Evolutionary conservation across 2,113 vertebrate genomes (phyloP), one percentile per base, ranked within the genome.

Genomic region (Girardinichthys multiradiatus): DNA sequence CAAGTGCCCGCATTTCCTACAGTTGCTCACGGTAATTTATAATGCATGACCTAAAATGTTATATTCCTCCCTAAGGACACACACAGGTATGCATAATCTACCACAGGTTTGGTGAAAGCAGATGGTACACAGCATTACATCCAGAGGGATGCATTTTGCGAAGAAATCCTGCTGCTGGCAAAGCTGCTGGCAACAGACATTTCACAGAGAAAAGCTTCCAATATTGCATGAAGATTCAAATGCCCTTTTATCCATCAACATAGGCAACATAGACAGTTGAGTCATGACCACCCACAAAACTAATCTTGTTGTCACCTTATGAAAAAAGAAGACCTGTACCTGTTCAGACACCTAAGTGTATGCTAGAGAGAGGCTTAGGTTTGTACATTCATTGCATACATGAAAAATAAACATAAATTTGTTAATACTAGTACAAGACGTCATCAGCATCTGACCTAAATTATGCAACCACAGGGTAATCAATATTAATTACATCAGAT

Each of bases 61-160:
- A 79, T 67, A 74, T 64, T 63, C 70, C 62, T 85, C 79, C 85
- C 83, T 8, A 31, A 70, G 76, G 84, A 65, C 68, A 83, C 68
- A 73, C 80, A 85, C 73, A 68, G 3, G 6, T 80, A 85, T 89
- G 70, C 77, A 88, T 88, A 91, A 90, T 90, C 91, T 73, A 87
- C 29, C 57, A 81, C 66, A 29, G 30, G 80, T 83, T 80, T 58
- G 63, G 69, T 73, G 70, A 74, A 68, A 77, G 75, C 63, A 77
- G 81, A 78, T 37, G n/a, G 51, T 61, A n/a, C n/a, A 57, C 67
- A 29, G 57, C 33, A n/a, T 19, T 31, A 37, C 68, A 30, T 57
- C 31, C 0, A 2, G 58, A 74, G 30, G 64, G 73, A 72, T 58
- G 58, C 51, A 48, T 63, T 68, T 73, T 65, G 54, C 64, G 26